Evolutionary conservation across 2,888 invertebrate genomes (phyloP).

Genomic region (Pristionchus fissidentatus): DNA sequence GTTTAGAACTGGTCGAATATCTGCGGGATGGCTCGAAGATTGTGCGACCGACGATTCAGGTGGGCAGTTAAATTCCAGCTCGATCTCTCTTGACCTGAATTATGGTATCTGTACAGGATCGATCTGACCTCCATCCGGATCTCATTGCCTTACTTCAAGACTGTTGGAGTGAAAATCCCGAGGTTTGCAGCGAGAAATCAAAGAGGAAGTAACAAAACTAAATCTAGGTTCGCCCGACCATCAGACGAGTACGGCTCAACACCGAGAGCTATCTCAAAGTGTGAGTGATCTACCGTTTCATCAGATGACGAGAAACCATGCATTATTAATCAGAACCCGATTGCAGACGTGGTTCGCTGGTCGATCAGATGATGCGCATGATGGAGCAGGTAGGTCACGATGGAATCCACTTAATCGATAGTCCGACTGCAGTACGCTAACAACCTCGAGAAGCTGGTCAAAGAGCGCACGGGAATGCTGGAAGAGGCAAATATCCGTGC

Average conservation of each 20-base stretch:
- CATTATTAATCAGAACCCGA: neutral
- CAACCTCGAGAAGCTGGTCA: constrained; percentile 72
- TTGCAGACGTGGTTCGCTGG: constrained; percentile 64
- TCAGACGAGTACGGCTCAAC: constrained; percentile 72
- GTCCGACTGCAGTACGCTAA: constrained; percentile 69
- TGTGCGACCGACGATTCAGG: constrained; percentile 63
- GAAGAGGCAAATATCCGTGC: constrained; percentile 74
- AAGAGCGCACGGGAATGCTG: constrained; percentile 74
- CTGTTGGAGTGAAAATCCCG: constrained; percentile 74
- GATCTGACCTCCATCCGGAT: constrained; percentile 71
- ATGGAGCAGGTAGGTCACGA: constrained; percentile 57
- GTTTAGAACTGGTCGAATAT: constrained; percentile 67
- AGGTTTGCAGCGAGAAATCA: constrained; percentile 59
- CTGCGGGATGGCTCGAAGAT: constrained; percentile 67
- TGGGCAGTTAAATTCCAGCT: no score
- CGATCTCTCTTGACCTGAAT: neutral
- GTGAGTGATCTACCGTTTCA: constrained; percentile 48
- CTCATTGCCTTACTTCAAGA: constrained; percentile 65
- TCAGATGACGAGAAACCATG: no score
- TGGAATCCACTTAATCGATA: neutral
- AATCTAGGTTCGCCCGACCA: constrained; percentile 61
- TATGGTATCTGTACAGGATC: constrained; percentile 57
- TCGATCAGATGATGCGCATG: constrained; percentile 74
- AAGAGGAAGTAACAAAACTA: neutral
- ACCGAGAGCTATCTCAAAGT: constrained; percentile 74